Base-by-base conservation (phyloP, 2,888 invertebrate species). In the Himalopsyche kuldschensis region DNA sequence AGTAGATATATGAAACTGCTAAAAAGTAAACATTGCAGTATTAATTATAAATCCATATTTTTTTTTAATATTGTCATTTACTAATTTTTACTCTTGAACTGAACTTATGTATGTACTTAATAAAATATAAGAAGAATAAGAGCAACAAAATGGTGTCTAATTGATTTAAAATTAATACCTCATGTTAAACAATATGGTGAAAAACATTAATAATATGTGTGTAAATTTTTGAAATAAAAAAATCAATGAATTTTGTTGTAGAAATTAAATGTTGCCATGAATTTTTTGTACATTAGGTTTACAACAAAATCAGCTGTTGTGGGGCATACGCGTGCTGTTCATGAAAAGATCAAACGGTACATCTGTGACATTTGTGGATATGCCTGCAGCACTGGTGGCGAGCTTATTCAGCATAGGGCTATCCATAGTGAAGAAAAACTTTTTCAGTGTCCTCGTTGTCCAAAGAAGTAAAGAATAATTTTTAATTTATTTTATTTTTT, bases 361-460 rank as follows among this genome's bases (percentile, higher is more conserved):
- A 91, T 92, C 86, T 93, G 93, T 88, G 92, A 92, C 87, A 88
- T 91, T 87, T 93, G 93, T 88, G 92, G 92, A 4, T 92, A 92
- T 88, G 91, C 92, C 87, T 93, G 93, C 88, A 92, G 92, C 80
- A 92, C 93, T 84, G 91, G 91, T 88, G 93, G 93, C 80, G 92
- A 92, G 88, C 88, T 93, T 87, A 90, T 92, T 1, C 92, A 93
- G 87, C 93, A 93, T 87, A 90, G 92, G 87, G 92, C 92, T 84
- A 93, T 92, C 86, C 93, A 93, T 88, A 92, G 92, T 88, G 92
- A 92, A 87, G 92, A 91, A 87, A 92, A 92, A 86, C 92, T 91
- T 3, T 92, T 90, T 88, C 90, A 89, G 41, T 93, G 93, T 89
- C 89, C 89, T 81, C 91, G 90, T 79, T 93, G 93, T 87, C 88